phyloP scores from a whole-genome alignment of 2,113 vertebrate genomes.

The Pachycephala philippinensis region DNA sequence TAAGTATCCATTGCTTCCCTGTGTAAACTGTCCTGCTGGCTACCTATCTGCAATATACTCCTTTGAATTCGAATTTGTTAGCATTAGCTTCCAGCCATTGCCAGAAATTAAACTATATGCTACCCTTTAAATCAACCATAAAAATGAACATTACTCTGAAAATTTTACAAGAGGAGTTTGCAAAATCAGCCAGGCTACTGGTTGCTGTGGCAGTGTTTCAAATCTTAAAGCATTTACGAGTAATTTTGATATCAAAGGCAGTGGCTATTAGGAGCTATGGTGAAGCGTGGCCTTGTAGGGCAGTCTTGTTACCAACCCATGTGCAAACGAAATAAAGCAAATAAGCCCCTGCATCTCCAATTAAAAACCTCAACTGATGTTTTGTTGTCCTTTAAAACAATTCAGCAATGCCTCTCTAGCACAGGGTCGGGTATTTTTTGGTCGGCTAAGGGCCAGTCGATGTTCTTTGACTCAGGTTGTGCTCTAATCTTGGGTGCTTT shows the following conservation, averaged over 20 bases:
- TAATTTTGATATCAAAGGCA: neutral
- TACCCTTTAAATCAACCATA: neutral
- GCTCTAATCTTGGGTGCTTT: neutral
- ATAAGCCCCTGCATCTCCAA: neutral
- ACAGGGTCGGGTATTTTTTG: neutral
- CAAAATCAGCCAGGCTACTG: neutral
- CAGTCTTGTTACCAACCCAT: neutral
- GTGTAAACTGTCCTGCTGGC: neutral
- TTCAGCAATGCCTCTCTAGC: neutral
- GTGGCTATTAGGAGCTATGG: neutral
- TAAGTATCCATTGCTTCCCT: neutral
- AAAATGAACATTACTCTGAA: neutral
- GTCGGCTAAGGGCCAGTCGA: fast-evolving
- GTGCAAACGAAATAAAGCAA: neutral
- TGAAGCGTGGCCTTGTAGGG: neutral
- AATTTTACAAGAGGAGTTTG: neutral
- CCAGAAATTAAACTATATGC: neutral
- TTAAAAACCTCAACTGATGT: neutral
- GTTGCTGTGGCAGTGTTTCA: neutral
- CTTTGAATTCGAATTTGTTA: neutral
- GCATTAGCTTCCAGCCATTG: neutral
- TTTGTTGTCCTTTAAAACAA: neutral
- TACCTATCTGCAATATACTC: neutral
- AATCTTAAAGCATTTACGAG: neutral
- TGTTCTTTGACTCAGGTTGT: neutral